A percentile compares a stretch with the other conserved stretches of the same genome.
Evolutionary conservation across 2,113 vertebrate genomes (phyloP).

Genomic region (Aplodontia rufa): DNA sequence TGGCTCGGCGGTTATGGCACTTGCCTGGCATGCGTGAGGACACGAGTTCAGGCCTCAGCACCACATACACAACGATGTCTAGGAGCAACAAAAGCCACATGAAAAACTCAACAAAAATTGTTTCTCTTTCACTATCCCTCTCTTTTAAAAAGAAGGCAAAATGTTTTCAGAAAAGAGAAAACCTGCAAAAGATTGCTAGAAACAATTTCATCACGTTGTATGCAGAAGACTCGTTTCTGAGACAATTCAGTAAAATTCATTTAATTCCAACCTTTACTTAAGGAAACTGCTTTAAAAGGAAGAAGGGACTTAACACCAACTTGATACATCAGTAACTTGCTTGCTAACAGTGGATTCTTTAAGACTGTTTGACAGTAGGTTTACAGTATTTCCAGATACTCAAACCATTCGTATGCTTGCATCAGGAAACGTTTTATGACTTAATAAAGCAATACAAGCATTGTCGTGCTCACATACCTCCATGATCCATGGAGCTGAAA

Average conservation of each 20-base stretch:
- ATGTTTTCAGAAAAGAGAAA: neutral
- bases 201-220: neutral
- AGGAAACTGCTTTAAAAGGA: neutral
- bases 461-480: neutral
- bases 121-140: too few species aligned
- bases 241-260: slow-evolving; percentile 23
- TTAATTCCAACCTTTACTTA: neutral
- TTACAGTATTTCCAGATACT: neutral
- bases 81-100: too few species aligned
- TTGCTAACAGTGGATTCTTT: neutral
- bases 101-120: too few species aligned
- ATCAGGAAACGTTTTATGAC: neutral
- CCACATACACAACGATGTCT: too few species aligned
- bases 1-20: too few species aligned
- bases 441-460: neutral
- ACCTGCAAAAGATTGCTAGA: neutral
- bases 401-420: neutral
- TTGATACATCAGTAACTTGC: too few species aligned
- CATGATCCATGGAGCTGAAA: neutral
- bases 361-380: neutral
- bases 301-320: neutral
- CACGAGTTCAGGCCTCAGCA: too few species aligned
- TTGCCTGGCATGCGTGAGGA: too few species aligned
- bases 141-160: too few species aligned
- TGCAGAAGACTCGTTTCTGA: neutral